Percentiles rank a stretch among this genome's conserved stretches.
phyloP scores from a whole-genome alignment of 2,113 vertebrate species.

The Kryptolebias marmoratus region DNA sequence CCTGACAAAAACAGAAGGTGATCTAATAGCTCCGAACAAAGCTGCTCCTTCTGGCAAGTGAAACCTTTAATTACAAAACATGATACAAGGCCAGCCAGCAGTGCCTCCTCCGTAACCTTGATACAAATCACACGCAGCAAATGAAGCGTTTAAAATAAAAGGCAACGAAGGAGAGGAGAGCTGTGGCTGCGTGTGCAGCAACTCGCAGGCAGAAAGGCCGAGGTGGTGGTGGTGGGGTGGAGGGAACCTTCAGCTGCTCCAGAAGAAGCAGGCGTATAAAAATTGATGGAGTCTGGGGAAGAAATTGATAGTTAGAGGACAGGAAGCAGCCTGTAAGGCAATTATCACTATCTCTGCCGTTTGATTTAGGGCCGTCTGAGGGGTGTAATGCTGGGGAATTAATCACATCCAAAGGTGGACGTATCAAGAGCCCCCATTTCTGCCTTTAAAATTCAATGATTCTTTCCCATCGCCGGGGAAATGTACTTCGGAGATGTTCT shows the following conservation, averaged over 20 bases:
- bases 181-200: constrained; percentile 8
- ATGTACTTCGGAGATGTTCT: constrained; percentile 39
- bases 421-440: constrained; percentile 54
- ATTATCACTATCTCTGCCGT: constrained; percentile 73
- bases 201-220: background rate
- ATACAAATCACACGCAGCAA: constrained; percentile 74
- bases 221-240: constrained; percentile 17
- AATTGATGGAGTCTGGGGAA: constrained; percentile 75
- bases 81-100: constrained; percentile 57
- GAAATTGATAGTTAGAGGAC: constrained; percentile 76
- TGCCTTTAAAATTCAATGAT: constrained; percentile 66
- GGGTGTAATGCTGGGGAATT: constrained; percentile 71
- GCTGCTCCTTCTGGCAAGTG: constrained; percentile 55
- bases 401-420: constrained; percentile 66
- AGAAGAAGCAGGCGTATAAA: constrained; percentile 56
- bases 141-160: constrained; percentile 70
- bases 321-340: constrained; percentile 77
- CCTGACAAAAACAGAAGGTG: constrained; percentile 45
- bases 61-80: constrained; percentile 77
- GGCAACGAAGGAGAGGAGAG: constrained; percentile 19
- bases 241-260: constrained; percentile 25
- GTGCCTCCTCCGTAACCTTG: constrained; percentile 66
- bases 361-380: constrained; percentile 73
- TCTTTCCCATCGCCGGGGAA: constrained; percentile 47
- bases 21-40: constrained; percentile 75